These are phyloP conservation scores for Coremacera marginata DNA, from an alignment of 2,888 invertebrate genomes.

Conservation along the genomic window DNA sequence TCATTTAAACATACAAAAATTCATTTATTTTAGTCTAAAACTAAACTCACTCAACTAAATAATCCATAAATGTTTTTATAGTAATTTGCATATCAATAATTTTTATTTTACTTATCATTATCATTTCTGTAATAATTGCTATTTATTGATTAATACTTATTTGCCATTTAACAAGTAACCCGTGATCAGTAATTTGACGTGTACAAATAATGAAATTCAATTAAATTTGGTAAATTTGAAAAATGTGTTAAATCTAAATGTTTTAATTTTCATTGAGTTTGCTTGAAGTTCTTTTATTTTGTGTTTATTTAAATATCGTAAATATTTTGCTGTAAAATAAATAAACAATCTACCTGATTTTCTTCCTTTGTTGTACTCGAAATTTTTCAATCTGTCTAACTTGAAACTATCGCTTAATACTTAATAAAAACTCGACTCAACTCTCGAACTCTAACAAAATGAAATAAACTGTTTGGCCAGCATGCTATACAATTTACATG, in stretches of 20 bases:
- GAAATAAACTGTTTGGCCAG: slow-evolving; percentile 26
- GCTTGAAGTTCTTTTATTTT: background rate
- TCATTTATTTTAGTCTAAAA: no score
- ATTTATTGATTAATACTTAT: slow-evolving; percentile 20
- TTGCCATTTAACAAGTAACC: background rate
- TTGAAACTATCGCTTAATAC: slow-evolving; percentile 21
- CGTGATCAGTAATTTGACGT: background rate
- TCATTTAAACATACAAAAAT: background rate
- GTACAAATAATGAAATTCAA: slow-evolving; percentile 13
- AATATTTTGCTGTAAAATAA: slow-evolving; percentile 25
- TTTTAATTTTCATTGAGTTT: slow-evolving; percentile 15
- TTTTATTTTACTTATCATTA: background rate
- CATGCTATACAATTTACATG: background rate
- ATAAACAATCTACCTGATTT: background rate
- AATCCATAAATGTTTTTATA: slow-evolving; percentile 21
- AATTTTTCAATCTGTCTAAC: slow-evolving; percentile 16
- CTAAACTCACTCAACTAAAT: background rate
- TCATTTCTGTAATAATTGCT: slow-evolving; percentile 21
- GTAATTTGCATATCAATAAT: slow-evolving; percentile 27
- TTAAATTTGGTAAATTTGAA: background rate
- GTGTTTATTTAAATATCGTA: slow-evolving; percentile 10
- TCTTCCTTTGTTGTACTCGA: background rate
- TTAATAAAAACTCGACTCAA: slow-evolving; percentile 26
- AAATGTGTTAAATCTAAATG: slow-evolving; percentile 10
- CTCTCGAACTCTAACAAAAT: slow-evolving; percentile 17